Conservation (phyloP, 1,140 invertebrate species). For the Camponotus vicinus region DNA sequence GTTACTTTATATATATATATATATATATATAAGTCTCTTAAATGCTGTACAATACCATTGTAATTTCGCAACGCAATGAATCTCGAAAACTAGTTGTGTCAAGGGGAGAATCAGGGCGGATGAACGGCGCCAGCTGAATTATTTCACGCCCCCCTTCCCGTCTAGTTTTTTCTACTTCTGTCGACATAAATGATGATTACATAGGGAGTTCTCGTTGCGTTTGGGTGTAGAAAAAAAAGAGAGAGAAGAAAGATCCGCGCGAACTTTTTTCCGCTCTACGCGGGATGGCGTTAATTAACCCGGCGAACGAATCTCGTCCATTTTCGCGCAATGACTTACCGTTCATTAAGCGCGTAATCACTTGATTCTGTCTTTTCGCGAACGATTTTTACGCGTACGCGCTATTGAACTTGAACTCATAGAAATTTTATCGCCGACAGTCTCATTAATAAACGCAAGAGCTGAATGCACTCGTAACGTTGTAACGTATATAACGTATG, state of each 20-base stretch:
- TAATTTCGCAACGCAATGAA: not conserved
- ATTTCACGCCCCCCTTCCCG: constrained; percentile 23
- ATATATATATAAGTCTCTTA: not conserved
- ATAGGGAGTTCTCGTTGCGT: constrained; percentile 50
- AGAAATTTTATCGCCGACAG: not conserved
- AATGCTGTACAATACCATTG: constrained; percentile 7
- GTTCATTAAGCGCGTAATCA: constrained; percentile 68
- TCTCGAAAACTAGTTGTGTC: constrained; percentile 41
- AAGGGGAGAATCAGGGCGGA: constrained; percentile 19
- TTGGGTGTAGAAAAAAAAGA: not conserved
- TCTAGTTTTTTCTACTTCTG: constrained; percentile 51
- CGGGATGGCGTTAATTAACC: constrained; percentile 60
- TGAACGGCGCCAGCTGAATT: constrained; percentile 47
- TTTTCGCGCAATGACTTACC: constrained; percentile 65
- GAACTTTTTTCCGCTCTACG: constrained; percentile 33
- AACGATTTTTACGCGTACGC: constrained; percentile 32
- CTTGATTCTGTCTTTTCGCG: constrained; percentile 57
- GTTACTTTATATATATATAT: too few species aligned
- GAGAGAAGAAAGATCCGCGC: not conserved
- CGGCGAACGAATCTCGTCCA: constrained; percentile 45
- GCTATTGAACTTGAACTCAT: not conserved
- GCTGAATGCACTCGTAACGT: not conserved
- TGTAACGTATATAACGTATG: not conserved
- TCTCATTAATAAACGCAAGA: constrained; percentile 21
- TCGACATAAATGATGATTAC: constrained; percentile 60